Evolutionary conservation across 2,888 invertebrate species (phyloP).

Genomic region (Thysanoteuthis rhombus): DNA sequence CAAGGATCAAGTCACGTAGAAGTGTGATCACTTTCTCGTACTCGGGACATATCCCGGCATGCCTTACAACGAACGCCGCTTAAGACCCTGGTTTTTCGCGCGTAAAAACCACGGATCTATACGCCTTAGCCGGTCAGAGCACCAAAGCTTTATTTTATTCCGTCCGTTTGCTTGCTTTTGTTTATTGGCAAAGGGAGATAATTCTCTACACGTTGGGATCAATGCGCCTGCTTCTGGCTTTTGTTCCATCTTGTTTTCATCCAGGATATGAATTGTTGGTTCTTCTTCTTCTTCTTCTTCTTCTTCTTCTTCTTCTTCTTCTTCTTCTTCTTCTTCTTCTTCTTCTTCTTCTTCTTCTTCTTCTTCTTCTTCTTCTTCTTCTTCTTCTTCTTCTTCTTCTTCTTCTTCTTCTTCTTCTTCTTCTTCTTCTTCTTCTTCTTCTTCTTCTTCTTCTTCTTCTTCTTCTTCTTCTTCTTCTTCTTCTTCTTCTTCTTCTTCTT

Average conservation of each 20-base stretch:
- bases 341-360: background rate
- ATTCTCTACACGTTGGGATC: background rate
- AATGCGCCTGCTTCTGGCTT: background rate
- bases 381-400: background rate
- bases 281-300: too few species aligned
- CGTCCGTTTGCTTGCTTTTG: background rate
- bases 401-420: background rate
- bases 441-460: too few species aligned
- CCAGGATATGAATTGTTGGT: too few species aligned
- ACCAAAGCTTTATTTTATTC: background rate
- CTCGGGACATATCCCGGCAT: too few species aligned
- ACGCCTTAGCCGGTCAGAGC: background rate
- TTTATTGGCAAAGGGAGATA: background rate
- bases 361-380: background rate
- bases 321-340: too few species aligned
- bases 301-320: too few species aligned
- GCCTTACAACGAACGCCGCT: background rate
- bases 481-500: background rate
- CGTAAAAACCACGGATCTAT: background rate
- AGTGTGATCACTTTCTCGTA: background rate
- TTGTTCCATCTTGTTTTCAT: background rate
- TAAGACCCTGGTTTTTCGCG: background rate
- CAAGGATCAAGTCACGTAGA: background rate
- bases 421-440: too few species aligned
- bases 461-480: background rate